Percentiles rank a stretch among this genome's conserved stretches.
Conservation (phyloP, 2,797 vertebrate genomes). For the Spatula clypeata region DNA sequence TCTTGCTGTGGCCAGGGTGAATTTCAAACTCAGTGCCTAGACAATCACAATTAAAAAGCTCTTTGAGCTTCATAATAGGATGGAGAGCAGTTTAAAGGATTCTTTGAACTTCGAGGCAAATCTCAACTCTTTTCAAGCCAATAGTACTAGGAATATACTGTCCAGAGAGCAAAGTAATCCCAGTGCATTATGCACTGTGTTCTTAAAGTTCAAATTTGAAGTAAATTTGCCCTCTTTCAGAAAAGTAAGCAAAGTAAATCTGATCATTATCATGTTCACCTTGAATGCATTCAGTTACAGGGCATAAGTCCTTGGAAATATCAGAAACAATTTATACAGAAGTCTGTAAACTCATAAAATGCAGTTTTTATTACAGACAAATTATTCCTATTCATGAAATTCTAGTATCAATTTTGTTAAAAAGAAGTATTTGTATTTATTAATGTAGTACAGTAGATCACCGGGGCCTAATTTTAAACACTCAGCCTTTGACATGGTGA, state of each 20-base stretch:
- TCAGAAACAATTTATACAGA: neutral
- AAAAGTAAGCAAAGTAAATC: neutral
- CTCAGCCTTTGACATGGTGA: accelerated
- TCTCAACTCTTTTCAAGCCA: neutral
- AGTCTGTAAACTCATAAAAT: neutral
- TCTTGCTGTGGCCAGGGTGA: neutral
- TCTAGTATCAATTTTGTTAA: neutral
- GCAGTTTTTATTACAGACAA: neutral
- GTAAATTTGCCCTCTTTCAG: neutral
- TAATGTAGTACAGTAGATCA: neutral
- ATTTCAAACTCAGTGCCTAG: neutral
- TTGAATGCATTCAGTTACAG: neutral
- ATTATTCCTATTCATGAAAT: neutral
- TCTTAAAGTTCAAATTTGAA: neutral
- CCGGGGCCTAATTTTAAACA: neutral
- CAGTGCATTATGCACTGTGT: neutral
- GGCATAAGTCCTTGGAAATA: neutral
- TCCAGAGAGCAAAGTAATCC: neutral
- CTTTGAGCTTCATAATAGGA: neutral
- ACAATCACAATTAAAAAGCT: neutral
- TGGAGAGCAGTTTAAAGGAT: neutral
- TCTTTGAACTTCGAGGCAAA: neutral
- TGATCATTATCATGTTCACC: neutral
- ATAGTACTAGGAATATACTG: neutral
- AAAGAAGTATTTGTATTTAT: neutral